Conservation (phyloP, 2,888 invertebrate species). For the Melanophora roralis region DNA sequence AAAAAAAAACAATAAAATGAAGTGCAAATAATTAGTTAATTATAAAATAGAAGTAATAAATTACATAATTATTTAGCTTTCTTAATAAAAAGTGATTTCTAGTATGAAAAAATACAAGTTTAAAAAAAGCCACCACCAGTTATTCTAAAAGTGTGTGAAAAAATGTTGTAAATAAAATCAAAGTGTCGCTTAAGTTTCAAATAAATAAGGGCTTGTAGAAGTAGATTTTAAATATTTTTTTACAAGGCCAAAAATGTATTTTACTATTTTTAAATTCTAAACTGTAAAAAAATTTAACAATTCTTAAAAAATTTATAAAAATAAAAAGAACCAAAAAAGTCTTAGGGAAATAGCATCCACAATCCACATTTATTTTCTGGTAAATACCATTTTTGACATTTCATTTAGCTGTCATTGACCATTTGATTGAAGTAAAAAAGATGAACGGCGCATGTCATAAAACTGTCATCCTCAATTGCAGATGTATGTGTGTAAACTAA, state of each 20-base stretch:
- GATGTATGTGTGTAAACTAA: neutral
- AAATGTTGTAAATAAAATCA: neutral
- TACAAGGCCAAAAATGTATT: too few relatives aligned
- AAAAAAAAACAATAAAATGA: neutral
- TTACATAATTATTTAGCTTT: too few relatives aligned
- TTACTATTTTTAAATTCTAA: too few relatives aligned
- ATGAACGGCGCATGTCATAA: constrained; percentile 42
- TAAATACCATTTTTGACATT: constrained; percentile 50
- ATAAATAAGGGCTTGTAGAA: neutral
- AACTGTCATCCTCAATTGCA: constrained; percentile 48
- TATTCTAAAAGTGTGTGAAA: neutral
- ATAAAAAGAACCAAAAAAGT: neutral
- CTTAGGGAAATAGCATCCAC: constrained; percentile 25
- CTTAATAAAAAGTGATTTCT: neutral
- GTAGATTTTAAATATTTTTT: too few relatives aligned
- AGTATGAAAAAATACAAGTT: neutral
- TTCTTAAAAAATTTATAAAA: neutral
- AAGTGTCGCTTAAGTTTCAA: neutral
- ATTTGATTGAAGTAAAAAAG: neutral
- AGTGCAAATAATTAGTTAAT: neutral
- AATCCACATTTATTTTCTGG: constrained; percentile 41
- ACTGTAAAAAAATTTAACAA: too few relatives aligned
- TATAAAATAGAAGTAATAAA: neutral
- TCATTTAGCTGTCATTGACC: constrained; percentile 14
- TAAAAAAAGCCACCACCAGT: neutral